Evolutionary conservation across 2,888 invertebrate genomes (phyloP), one percentile per base, ranked within the genome.

Genomic region (Drosophila anomelani): DNA sequence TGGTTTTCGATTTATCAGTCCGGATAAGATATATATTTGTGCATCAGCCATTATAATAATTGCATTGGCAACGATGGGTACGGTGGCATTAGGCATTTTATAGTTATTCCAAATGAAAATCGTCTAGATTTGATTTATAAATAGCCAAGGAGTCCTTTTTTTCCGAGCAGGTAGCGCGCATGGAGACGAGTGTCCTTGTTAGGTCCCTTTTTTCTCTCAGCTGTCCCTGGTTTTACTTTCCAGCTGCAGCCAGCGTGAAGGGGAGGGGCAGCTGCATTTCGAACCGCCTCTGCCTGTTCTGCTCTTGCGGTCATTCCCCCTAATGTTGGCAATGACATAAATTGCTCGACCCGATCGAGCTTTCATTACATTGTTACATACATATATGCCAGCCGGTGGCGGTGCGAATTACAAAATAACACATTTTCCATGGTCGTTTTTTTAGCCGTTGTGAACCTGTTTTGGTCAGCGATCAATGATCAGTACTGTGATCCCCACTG

Each of bases 291-390:
- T 34, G 34, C 20, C 23, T 23, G 17, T n/a, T 34, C 29, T 26
- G 29, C 36, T n/a, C 64, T 64, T 23, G 17, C 47, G 69, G 67
- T 69, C 70, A 68, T 68, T 68, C 67, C 69, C 67, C 67, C 23
- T 47, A 26, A 20, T 51, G 70, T 49, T 64, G 63, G 63, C 34
- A 63, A 63, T 63, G 64, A 39, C 63, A 39, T 59, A 13, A 15
- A 20, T 51, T 58, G 58, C 51, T 13, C 51, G 36, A 15, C 53
- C 38, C 36, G 36, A 51, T 38, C 63, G 61, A 64, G 49, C 43
- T 61, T 64, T 20, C 49, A 32, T 39, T 61, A 49, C 39, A 64
- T 47, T 63, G 26, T 26, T 4, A 20, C 20, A 20, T 20, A 20
- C 20, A 20, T 20, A 26, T 26, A 26, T 26, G 64, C 26, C 41